Conservation (phyloP, 2,113 vertebrate species). For the Burhinus oedicnemus region DNA sequence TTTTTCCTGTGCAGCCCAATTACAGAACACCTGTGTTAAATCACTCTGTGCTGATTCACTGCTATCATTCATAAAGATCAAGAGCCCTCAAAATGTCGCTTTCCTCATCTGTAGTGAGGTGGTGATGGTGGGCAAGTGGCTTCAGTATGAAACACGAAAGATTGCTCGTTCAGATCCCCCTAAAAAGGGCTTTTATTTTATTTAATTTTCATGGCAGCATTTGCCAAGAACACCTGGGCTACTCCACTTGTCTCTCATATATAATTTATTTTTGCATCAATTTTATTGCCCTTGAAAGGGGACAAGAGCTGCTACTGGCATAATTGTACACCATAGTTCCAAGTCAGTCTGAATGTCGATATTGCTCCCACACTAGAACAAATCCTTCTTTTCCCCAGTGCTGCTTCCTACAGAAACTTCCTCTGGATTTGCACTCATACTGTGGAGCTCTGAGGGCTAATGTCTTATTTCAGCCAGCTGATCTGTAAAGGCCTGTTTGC, state of each 20-base stretch:
- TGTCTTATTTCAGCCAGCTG: neutral
- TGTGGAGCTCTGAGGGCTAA: neutral
- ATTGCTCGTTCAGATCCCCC: constrained; percentile 31
- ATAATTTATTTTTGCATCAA: neutral
- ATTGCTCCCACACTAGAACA: neutral
- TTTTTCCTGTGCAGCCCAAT: constrained; percentile 9
- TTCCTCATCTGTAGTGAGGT: constrained; percentile 33
- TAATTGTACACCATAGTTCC: neutral
- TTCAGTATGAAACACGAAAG: constrained; percentile 23
- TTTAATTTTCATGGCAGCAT: constrained; percentile 32
- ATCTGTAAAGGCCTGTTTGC: neutral
- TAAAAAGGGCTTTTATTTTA: constrained; percentile 26
- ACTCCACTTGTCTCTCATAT: constrained; percentile 31
- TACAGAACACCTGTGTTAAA: constrained; percentile 55
- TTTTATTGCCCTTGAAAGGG: constrained; percentile 36
- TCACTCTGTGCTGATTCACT: constrained; percentile 47
- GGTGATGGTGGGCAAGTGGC: constrained; percentile 39
- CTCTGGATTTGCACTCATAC: neutral
- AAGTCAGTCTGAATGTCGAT: neutral
- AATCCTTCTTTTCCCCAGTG: neutral
- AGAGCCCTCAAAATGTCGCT: constrained; percentile 51
- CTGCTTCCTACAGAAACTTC: neutral
- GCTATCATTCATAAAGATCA: constrained; percentile 56
- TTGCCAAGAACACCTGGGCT: constrained; percentile 52
- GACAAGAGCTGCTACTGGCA: constrained; percentile 15